These are phyloP conservation scores for Elephas maximus DNA, from an alignment of 2,113 vertebrate species.

Conservation along the genomic window DNA sequence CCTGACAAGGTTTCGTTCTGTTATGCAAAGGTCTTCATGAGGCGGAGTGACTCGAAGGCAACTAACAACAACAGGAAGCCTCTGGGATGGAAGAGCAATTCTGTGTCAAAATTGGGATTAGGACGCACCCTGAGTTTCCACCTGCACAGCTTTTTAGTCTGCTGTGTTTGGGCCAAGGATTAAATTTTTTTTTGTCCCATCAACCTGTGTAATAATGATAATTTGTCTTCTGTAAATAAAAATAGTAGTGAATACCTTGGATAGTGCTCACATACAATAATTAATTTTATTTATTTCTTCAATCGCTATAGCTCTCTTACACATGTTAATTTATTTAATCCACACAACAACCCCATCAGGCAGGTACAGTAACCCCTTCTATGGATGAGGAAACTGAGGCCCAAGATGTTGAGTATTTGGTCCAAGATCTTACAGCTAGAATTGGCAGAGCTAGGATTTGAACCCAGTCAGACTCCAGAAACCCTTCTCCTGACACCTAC, in stretches of 20 bases:
- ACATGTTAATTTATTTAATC: not conserved
- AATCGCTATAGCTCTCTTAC: not conserved
- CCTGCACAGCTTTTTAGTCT: not conserved
- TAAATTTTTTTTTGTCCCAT: not conserved
- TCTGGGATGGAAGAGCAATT: not conserved
- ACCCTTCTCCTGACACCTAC: not conserved
- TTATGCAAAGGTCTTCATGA: not conserved
- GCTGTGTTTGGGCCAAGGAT: not conserved
- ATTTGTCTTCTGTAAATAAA: not conserved
- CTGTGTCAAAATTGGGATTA: not conserved
- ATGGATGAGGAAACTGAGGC: not conserved
- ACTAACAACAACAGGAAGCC: not conserved
- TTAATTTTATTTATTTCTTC: not conserved
- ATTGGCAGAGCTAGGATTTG: not conserved
- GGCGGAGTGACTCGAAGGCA: not conserved
- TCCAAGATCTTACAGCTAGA: not conserved
- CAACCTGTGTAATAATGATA: not conserved
- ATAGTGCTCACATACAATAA: not conserved
- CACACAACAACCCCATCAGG: not conserved
- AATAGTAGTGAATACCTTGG: not conserved
- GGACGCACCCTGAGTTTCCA: not conserved
- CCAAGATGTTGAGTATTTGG: not conserved
- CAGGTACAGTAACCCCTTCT: not conserved
- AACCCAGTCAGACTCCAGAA: not conserved
- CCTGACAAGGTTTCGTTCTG: too few species aligned